Percentiles rank a stretch among this genome's conserved stretches.
These are phyloP conservation scores for Carcharodon carcharias DNA, from an alignment of 2,797 vertebrate species.

Conservation along the genomic window DNA sequence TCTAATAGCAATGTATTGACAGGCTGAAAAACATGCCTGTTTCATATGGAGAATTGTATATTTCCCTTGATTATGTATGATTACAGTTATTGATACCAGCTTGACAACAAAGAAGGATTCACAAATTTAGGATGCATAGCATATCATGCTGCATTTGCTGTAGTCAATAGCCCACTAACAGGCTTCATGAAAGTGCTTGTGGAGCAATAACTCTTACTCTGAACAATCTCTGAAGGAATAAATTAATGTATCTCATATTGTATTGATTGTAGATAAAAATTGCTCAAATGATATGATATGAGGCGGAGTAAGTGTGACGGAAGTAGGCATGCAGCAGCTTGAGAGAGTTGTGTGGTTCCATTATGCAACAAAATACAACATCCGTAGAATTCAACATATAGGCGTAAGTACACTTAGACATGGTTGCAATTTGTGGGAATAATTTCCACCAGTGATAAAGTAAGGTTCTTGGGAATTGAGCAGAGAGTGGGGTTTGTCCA, in stretches of 20 bases:
- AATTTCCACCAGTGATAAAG: slow-evolving; percentile 53
- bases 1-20: not conserved
- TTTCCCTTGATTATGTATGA: not conserved
- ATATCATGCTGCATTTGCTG: not conserved
- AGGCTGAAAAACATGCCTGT: not conserved
- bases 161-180: slow-evolving; percentile 39
- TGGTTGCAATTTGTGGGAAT: slow-evolving; percentile 63
- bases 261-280: slow-evolving; percentile 70
- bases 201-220: slow-evolving; percentile 52
- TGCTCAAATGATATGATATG: slow-evolving; percentile 60
- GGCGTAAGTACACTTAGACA: slow-evolving; percentile 63
- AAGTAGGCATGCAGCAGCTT: slow-evolving; percentile 48
- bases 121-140: not conserved
- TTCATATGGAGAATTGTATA: not conserved
- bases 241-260: slow-evolving; percentile 62
- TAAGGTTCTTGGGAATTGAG: slow-evolving; percentile 52
- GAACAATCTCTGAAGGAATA: slow-evolving; percentile 56
- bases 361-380: slow-evolving; percentile 61
- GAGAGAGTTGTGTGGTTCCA: slow-evolving; percentile 65
- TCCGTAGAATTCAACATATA: slow-evolving; percentile 65
- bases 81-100: not conserved
- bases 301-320: slow-evolving; percentile 54
- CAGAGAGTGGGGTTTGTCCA: not conserved
- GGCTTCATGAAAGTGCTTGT: slow-evolving; percentile 43
- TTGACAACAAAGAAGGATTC: slow-evolving; percentile 7